Conservation (phyloP, 1,140 invertebrate species). For the Dendroctonus ponderosae region DNA sequence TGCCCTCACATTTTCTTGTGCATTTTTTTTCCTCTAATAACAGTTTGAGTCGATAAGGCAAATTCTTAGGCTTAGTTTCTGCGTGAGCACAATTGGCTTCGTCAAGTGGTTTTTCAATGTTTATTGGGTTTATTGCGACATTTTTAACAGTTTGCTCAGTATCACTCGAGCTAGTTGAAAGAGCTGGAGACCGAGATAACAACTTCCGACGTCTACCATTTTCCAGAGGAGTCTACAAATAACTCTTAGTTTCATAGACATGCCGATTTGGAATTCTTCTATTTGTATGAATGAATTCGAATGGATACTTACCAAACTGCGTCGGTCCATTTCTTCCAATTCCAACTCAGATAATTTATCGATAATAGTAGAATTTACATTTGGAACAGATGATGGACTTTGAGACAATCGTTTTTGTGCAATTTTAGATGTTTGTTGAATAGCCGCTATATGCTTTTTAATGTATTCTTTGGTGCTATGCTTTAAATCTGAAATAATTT, state of each 20-base stretch:
- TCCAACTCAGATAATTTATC: no score
- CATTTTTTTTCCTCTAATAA: no score
- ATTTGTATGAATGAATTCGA: no score
- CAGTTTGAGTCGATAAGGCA: no score
- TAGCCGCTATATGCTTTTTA: slow-evolving; percentile 12
- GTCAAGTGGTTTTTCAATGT: no score
- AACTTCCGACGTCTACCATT: slow-evolving; percentile 12
- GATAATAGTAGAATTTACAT: no score
- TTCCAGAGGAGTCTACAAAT: slow-evolving; percentile 8
- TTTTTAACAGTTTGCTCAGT: background rate
- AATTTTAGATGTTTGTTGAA: slow-evolving; percentile 19
- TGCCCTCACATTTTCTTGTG: no score
- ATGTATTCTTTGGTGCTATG: slow-evolving; percentile 26
- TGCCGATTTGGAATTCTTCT: no score
- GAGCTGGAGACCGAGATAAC: background rate
- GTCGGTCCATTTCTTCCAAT: slow-evolving; percentile 22
- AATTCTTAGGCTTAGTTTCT: no score
- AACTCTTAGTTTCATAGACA: no score
- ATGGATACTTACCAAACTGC: background rate
- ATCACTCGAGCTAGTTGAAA: background rate
- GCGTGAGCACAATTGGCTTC: no score
- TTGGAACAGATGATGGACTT: background rate
- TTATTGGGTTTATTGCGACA: no score
- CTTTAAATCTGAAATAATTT: slow-evolving; percentile 20
- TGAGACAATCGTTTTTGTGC: background rate